These are phyloP conservation scores for Malachius bipustulatus DNA, from an alignment of 2,888 invertebrate species.

Conservation along the genomic window DNA sequence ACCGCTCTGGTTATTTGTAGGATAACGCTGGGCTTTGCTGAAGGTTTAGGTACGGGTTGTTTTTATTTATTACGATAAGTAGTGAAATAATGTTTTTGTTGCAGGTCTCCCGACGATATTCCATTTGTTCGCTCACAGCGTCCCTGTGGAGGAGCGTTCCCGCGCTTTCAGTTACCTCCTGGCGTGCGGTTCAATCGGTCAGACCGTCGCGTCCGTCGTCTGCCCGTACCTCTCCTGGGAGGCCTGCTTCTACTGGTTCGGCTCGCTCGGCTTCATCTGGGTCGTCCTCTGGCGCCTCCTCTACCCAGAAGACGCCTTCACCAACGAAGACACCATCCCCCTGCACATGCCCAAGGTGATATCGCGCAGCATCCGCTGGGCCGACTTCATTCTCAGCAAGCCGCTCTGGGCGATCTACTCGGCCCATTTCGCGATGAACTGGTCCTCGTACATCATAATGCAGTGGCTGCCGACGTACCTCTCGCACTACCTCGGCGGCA, in stretches of 20 bases:
- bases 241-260: constrained; percentile 56
- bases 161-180: constrained; percentile 61
- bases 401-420: constrained; percentile 62
- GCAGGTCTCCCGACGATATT: constrained; percentile 62
- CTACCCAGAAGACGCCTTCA: constrained; percentile 44
- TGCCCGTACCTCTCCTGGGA: constrained; percentile 58
- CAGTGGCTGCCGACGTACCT: constrained; percentile 68
- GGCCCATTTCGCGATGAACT: constrained; percentile 70
- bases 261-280: constrained; percentile 55
- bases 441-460: constrained; percentile 70
- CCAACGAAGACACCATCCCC: constrained; percentile 43
- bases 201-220: constrained; percentile 59
- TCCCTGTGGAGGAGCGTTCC: constrained; percentile 59
- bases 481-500: constrained; percentile 47
- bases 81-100: too few relatives aligned
- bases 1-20: constrained; percentile 50
- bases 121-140: constrained; percentile 59
- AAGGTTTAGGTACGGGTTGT: constrained; percentile 52
- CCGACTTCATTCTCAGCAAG: constrained; percentile 53
- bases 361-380: constrained; percentile 46
- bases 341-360: constrained; percentile 46
- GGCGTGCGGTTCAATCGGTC: constrained; percentile 62
- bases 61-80: too few relatives aligned
- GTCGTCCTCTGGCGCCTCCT: constrained; percentile 49
- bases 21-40: constrained; percentile 58